Evolutionary conservation across 1,140 invertebrate species (phyloP), one percentile per base, ranked within the genome.

Genomic region (Tachypleus tridentatus): DNA sequence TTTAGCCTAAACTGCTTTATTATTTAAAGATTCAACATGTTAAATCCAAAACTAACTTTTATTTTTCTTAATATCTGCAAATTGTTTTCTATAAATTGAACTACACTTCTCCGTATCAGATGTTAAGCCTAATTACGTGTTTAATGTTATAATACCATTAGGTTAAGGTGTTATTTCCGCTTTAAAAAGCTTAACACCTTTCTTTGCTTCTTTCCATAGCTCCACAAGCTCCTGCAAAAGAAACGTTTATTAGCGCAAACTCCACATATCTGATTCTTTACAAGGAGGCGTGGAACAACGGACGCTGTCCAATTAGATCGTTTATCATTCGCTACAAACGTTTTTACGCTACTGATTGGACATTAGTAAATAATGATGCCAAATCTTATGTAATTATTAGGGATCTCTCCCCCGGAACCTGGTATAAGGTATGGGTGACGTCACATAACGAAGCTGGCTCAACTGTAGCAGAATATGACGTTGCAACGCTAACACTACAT

Each of bases 381-480:
- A 64, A 72, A 52, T 59, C 61, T 6, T 57, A 61, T 9, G 59
- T 67, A 4, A 49, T 53, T 11, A 74, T 79, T 0, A 68, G 84
- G 51, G 89, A 91, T 64, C 78, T 97, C 10, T 82, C 84, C 54
- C 86, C 92, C 0, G 88, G 85, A 9, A 90, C 89, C 0, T 86
- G 86, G 72, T 96, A 96, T 76, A 85, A 88, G 49, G 81, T 92
- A 50, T 84, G 86, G 67, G 86, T 96, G 56, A 89, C 87, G 0
- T 92, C 92, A 0, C 86, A 92, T 76, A 96, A 94, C 76, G 91
- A 93, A 74, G 92, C 92, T 0, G 93, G 93, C 0, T 88, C 87
- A 57, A 89, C 89, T 1, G 84, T 87, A 50, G 87, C 86, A 0
- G 79, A 89, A 9, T 93, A 95, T 73, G 90, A 91, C 68, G 84